Evolutionary conservation across 1,140 invertebrate species (phyloP), one percentile per base, ranked within the genome.

Genomic region (Schlechtendalia chinensis): DNA sequence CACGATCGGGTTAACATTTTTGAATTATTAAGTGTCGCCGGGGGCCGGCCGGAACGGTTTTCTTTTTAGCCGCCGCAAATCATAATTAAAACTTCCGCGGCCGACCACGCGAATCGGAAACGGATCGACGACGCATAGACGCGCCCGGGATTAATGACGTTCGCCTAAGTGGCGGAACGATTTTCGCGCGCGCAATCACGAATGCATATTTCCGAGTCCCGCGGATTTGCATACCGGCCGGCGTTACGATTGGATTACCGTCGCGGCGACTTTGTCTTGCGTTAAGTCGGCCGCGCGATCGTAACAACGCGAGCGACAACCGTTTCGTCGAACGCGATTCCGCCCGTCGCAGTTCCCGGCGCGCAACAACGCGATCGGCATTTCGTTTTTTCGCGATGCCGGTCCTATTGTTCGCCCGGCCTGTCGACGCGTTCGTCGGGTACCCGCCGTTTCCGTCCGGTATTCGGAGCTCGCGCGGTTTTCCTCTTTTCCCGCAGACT

Each of bases 21-120:
- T 77, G 32, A 77, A 77, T 77, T 77, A 77, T 77, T 77, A 58
- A 77, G 24, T 50, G 54, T 32, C n/a, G 39, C 56, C 19, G n/a
- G 54, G 54, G 54, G 6, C 53, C n/a, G 32, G 17, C 50, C 19
- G 14, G 22, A 22, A 24, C 32, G n/a, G n/a, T n/a, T n/a, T n/a
- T n/a, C 59, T 77, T 77, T 59, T 77, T 58, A 27, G 72, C n/a
- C 5, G 45, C 72, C 53, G 32, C 72, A 77, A 77, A 59, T 59
- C 54, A 77, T 77, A 77, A 77, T 77, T 77, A 77, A 74, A 69
- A 69, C 65, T n/a, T n/a, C n/a, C n/a, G n/a, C n/a, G n/a, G n/a
- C n/a, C 17, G 47, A 54, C 12, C 53, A 54, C 47, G 29, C 54
- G 17, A 72, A 72, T n/a, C 69, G 29, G 69, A 72, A 72, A 72